Evolutionary conservation across 1,140 invertebrate species (phyloP).

Genomic region (Brachionus calyciflorus): DNA sequence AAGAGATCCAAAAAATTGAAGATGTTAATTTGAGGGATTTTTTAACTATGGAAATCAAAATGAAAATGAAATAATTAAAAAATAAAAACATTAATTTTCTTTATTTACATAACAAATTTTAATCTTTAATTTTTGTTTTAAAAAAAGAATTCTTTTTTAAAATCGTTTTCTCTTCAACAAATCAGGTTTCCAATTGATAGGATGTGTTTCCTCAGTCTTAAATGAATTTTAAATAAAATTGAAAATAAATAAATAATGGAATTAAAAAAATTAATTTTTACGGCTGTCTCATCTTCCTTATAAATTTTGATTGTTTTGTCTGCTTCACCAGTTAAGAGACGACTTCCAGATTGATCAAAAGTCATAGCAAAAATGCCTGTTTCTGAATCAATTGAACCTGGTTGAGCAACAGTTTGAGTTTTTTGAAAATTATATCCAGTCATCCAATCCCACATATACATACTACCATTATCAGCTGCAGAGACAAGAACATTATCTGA

Average conservation of each 20-base stretch:
- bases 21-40: conserved; percentile 25
- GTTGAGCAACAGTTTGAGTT: conserved; percentile 84
- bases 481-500: conserved; percentile 90
- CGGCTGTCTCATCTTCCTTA: conserved; percentile 90
- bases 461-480: conserved; percentile 94
- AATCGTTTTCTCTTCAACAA: conserved; percentile 34
- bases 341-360: conserved; percentile 86
- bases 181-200: conserved; percentile 93
- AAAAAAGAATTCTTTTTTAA: conserved; percentile 15
- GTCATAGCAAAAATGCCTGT: conserved; percentile 91
- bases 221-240: too few relatives aligned
- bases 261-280: conserved; percentile 58
- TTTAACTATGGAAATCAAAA: conserved; percentile 30
- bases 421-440: conserved; percentile 97
- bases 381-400: conserved; percentile 98
- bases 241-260: too few relatives aligned
- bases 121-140: too few relatives aligned
- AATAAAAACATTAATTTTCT: conserved; percentile 13
- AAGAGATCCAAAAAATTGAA: conserved; percentile 36
- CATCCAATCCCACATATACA: conserved; percentile 98
- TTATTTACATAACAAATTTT: conserved; percentile 29
- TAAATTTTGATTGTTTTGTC: conserved; percentile 99
- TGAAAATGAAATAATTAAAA: conserved; percentile 40
- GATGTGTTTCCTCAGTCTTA: conserved; percentile 88
- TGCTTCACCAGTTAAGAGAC: conserved; percentile 92